Evolutionary conservation across 2,113 vertebrate species (phyloP), one percentile per base, ranked within the genome.

Genomic region (Hylia prasina): DNA sequence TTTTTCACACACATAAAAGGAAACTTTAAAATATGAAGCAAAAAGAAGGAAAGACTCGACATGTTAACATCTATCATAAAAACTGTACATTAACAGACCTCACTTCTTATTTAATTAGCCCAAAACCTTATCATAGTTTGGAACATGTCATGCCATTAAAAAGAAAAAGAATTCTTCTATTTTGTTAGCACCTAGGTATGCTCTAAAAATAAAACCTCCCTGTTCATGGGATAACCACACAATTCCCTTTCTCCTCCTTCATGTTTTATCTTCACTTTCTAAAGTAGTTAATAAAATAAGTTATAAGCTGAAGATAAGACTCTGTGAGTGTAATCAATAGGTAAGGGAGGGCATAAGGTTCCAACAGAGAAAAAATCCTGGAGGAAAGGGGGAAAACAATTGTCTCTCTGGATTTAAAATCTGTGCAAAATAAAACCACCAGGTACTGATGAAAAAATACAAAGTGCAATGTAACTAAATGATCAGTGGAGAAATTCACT

Each of bases 1-100:
- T 98, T 98, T 98, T 97, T 98, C 98, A 98, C 93, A 86, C 66
- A 98, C 97, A 97, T 98, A 79, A 98, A 98, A 98, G 97, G 95
- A 94, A 97, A 93, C 92, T 84, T 94, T 90, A 97, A 97, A 94
- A 97, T 93, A 93, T 28, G 72, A 95, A 96, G 96, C 22, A 82
- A 95, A 97, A 96, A 95, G 96, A 85, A 91, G 89, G 76, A 86
- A 91, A 94, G 84, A 60, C 39, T 84, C 6, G 33, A 85, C 94
- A 83, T 53, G 57, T 18, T 89, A 68, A 82, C 92, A 83, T 97
- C 94, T 96, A 97, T 93, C 94, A 82, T 82, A 90, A 89, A 94
- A 78, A 5, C 27, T 28, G 15, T 94, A 87, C 96, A 94, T 82
- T 93, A 93, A 92, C 93, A 94, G 87, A 93, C 85, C 72, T 94